phyloP scores from a whole-genome alignment of 2,797 vertebrate species.

The Leptodactylus fallax region DNA sequence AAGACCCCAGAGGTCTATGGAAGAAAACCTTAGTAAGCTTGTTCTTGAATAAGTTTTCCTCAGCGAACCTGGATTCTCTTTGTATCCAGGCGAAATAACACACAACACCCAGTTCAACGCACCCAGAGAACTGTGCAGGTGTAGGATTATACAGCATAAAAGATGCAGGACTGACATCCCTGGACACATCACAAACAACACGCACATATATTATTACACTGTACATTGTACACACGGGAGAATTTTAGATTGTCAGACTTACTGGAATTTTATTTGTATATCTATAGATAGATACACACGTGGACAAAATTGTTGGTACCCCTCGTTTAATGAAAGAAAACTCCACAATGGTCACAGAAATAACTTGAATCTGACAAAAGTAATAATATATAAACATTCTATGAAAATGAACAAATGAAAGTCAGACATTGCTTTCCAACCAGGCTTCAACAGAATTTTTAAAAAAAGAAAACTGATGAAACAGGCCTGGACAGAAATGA shows the following conservation, averaged over 20 bases:
- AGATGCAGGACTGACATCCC: not conserved
- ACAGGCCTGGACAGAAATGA: too few relatives aligned
- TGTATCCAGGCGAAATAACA: constrained; percentile 17
- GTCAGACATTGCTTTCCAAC: too few relatives aligned
- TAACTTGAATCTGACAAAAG: too few relatives aligned
- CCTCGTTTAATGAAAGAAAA: too few relatives aligned
- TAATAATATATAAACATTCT: too few relatives aligned
- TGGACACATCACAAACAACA: not conserved
- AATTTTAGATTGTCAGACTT: not conserved
- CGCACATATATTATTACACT: not conserved
- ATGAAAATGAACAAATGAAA: too few relatives aligned
- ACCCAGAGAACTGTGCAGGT: not conserved
- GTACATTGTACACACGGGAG: not conserved
- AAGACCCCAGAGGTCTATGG: constrained; percentile 16
- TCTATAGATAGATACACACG: too few relatives aligned
- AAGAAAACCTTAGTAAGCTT: not conserved
- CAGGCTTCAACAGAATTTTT: too few relatives aligned
- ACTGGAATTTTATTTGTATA: not conserved
- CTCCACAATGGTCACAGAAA: too few relatives aligned
- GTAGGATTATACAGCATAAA: not conserved
- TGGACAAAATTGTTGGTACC: too few relatives aligned
- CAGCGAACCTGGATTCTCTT: constrained; percentile 9
- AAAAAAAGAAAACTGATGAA: too few relatives aligned
- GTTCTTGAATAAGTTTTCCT: not conserved
- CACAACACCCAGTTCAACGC: not conserved